A percentile compares a stretch with the other conserved stretches of the same genome.
These are phyloP conservation scores for Rhagophthalmus giganteus DNA, from an alignment of 2,888 invertebrate species.

Conservation along the genomic window DNA sequence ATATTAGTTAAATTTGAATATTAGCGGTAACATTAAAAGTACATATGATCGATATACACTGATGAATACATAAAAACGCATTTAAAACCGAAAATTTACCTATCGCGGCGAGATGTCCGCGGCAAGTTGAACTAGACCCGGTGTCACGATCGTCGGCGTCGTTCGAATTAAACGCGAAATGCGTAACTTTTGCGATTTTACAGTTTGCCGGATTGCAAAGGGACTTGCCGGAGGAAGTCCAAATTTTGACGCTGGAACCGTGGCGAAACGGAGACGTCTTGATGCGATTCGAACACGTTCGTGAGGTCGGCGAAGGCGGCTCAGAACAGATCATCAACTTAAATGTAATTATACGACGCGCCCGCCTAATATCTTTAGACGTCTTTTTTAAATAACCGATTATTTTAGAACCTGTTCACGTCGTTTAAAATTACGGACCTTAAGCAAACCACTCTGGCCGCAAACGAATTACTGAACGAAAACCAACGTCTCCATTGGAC, in stretches of 20 bases:
- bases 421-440: conserved; percentile 60
- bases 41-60: too few relatives aligned
- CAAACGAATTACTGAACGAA: conserved; percentile 64
- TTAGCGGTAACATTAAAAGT: too few relatives aligned
- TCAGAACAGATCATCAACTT: conserved; percentile 60
- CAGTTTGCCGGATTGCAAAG: conserved; percentile 56
- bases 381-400: not conserved
- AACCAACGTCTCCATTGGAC: conserved; percentile 55
- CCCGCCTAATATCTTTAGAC: too few relatives aligned
- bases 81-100: too few relatives aligned
- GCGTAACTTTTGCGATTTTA: too few relatives aligned
- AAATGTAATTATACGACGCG: too few relatives aligned
- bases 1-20: too few relatives aligned
- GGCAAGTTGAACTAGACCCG: too few relatives aligned
- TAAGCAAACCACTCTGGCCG: conserved; percentile 72
- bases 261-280: conserved; percentile 64
- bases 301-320: conserved; percentile 65
- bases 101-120: too few relatives aligned
- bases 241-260: conserved; percentile 77
- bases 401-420: conserved; percentile 58
- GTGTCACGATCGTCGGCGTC: too few relatives aligned
- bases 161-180: too few relatives aligned
- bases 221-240: conserved; percentile 67
- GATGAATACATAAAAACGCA: too few relatives aligned
- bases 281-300: conserved; percentile 75